Base-by-base conservation (phyloP, 2,113 vertebrate species). In the Macrotis lagotis region DNA sequence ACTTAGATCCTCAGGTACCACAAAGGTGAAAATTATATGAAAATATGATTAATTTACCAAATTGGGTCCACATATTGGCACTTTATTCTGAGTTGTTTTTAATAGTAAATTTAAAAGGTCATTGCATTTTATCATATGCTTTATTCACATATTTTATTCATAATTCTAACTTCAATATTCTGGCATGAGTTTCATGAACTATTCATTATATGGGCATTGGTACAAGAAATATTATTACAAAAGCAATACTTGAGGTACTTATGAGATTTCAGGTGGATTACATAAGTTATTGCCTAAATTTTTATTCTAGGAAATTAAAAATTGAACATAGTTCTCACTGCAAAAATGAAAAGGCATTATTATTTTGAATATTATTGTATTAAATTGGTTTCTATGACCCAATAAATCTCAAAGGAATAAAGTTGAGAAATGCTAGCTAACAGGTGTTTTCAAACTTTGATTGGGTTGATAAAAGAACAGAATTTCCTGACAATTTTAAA, bases 41-140 rank as follows among this genome's bases (percentile, higher is more conserved):
- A 92, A 94, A 88, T 25, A 50, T 44, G 25, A 48, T 91, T 59
- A 44, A 92, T 55, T 95, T 91, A 3, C 50, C 48, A 9, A 48
- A 94, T 50, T 88, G 12, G 55, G 25, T 0, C 12, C 8, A 50
- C 0, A 93, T 47, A 89, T 94, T 10, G 59, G 2, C 47, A 0
- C 37, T 93, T 93, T 93, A 90, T 66, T 92, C 25, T 93, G 28
- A 91, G 90, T 12, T 48, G 50, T 44, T 91, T 88, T 89, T 51
- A 93, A 89, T 89, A 92, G 51, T 74, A 66, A 52, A 0, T 90
- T 93, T 89, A 24, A 91, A 90, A 92, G 25, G 90, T 26, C 91
- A 89, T 92, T 94, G 12, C 2, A 49, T 4, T 95, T 93, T 44
- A n/a, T n/a, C n/a, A n/a, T n/a, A n/a, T n/a, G n/a, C n/a, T n/a